phyloP scores from a whole-genome alignment of 2,797 vertebrate species.

The Mallotus villosus region DNA sequence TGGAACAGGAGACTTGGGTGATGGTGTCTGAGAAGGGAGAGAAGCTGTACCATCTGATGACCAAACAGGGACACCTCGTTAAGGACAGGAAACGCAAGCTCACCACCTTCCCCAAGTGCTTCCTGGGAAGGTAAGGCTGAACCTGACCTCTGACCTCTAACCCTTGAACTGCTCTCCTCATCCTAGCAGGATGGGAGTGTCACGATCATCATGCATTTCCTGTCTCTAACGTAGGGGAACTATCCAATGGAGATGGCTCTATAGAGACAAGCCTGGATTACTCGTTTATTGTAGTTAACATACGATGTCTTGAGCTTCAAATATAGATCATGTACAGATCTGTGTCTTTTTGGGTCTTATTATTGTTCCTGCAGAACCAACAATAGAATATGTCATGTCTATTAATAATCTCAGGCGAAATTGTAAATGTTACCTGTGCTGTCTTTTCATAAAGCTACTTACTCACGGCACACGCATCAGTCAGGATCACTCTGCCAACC shows the following conservation, averaged over 20 bases:
- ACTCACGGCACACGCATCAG: conserved; percentile 21
- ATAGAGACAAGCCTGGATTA: neutral
- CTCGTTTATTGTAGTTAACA: neutral
- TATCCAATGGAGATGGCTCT: neutral
- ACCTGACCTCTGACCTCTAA: neutral
- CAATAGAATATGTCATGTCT: neutral
- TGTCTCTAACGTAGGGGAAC: neutral
- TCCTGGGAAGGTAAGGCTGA: conserved; percentile 94
- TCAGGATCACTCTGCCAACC: conserved; percentile 20
- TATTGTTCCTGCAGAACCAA: no score
- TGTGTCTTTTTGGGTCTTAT: neutral
- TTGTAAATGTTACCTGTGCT: conserved; percentile 1
- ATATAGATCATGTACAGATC: neutral
- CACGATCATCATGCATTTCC: neutral
- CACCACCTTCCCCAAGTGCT: conserved; percentile 95
- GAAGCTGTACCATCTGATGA: conserved; percentile 99
- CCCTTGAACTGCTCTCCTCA: neutral
- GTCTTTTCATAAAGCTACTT: conserved; percentile 27
- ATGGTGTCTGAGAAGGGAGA: conserved; percentile 99
- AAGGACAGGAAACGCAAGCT: conserved; percentile 95
- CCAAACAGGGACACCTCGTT: conserved; percentile 91
- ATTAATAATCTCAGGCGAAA: neutral
- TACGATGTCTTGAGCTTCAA: neutral
- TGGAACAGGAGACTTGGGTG: conserved; percentile 96
- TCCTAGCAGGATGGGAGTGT: neutral